A percentile compares a stretch with the other conserved stretches of the same genome.
These are phyloP conservation scores for Aphidius ervi DNA, from an alignment of 1,140 invertebrate genomes.

Conservation along the genomic window DNA sequence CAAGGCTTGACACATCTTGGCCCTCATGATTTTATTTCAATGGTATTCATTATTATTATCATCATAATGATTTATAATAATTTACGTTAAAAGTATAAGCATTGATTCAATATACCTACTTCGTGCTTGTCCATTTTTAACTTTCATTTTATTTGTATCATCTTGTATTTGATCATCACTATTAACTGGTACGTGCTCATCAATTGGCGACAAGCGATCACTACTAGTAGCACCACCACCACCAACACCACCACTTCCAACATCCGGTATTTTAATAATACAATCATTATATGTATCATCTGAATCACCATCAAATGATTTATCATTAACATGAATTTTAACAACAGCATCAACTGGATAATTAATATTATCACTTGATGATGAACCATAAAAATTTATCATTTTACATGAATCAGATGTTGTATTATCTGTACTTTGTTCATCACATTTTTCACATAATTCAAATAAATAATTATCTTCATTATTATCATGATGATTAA, in stretches of 20 bases:
- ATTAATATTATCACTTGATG: conserved; percentile 26
- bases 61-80: conserved; percentile 21
- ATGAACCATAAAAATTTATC: conserved; percentile 19
- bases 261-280: not conserved
- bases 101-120: conserved; percentile 47
- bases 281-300: conserved; percentile 36
- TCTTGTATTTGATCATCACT: conserved; percentile 32
- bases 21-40: too few relatives aligned
- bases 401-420: conserved; percentile 21
- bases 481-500: conserved; percentile 12
- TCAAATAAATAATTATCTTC: conserved; percentile 22
- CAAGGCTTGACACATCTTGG: too few relatives aligned
- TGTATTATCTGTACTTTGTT: conserved; percentile 12
- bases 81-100: conserved; percentile 49
- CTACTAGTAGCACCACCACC: conserved; percentile 18
- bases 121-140: conserved; percentile 28
- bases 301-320: conserved; percentile 38
- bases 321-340: conserved; percentile 43
- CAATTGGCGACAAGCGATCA: conserved; percentile 45
- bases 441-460: conserved; percentile 32
- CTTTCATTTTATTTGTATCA: conserved; percentile 38
- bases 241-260: conserved; percentile 11
- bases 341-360: conserved; percentile 40
- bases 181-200: conserved; percentile 42
- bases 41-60: not conserved